Conservation (phyloP, 1,140 invertebrate genomes). For the Papilio xuthus region DNA sequence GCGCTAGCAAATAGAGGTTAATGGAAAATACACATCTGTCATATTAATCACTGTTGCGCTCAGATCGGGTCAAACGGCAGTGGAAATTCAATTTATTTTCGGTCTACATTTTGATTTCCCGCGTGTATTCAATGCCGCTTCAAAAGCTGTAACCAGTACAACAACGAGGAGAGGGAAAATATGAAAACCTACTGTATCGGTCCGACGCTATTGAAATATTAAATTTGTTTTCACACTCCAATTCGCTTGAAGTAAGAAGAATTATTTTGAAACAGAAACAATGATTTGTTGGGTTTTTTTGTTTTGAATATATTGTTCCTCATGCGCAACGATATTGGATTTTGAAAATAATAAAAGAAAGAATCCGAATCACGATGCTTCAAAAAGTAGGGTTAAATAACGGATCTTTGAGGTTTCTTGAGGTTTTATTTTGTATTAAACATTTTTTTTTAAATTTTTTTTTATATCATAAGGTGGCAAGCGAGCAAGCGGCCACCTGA, state of each 20-base stretch:
- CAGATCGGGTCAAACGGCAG: slow-evolving; percentile 44
- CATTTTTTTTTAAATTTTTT: too few species aligned
- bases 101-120: slow-evolving; percentile 65
- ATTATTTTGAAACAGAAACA: slow-evolving; percentile 1
- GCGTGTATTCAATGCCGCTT: slow-evolving; percentile 55
- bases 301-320: neutral
- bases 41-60: slow-evolving; percentile 50
- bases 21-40: slow-evolving; percentile 44
- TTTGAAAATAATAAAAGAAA: neutral
- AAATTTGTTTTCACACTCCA: slow-evolving; percentile 13
- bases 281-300: neutral
- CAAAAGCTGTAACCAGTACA: slow-evolving; percentile 45
- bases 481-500: too few species aligned
- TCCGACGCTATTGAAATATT: slow-evolving; percentile 46
- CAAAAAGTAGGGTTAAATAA: neutral
- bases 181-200: neutral
- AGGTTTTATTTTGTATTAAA: too few species aligned
- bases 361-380: neutral
- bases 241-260: neutral
- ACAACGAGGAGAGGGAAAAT: slow-evolving; percentile 1
- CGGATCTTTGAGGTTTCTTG: neutral
- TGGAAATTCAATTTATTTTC: slow-evolving; percentile 70
- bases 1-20: slow-evolving; percentile 31
- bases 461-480: too few species aligned
- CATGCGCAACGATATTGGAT: neutral